Evolutionary conservation across 2,888 invertebrate species (phyloP).

Genomic region (Neoitamus cyanurus): DNA sequence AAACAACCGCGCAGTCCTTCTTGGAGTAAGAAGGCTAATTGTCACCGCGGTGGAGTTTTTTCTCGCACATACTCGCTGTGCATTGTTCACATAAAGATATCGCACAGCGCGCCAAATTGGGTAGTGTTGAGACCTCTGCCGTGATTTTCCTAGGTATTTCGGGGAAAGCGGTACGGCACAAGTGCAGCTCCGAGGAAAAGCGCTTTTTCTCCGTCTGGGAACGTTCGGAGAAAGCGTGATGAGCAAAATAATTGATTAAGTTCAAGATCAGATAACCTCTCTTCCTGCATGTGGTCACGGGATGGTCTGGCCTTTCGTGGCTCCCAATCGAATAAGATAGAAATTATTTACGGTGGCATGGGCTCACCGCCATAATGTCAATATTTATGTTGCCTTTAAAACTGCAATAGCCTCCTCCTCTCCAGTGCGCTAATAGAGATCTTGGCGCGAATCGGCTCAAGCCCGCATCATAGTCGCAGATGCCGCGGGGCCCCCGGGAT

Average conservation of each 20-base stretch:
- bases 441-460: slow-evolving; percentile 11
- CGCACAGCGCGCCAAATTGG: slow-evolving; percentile 19
- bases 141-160: slow-evolving; percentile 21
- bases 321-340: slow-evolving; percentile 12
- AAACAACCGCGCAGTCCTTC: background rate
- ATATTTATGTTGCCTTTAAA: slow-evolving; percentile 39
- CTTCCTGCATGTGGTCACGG: slow-evolving; percentile 26
- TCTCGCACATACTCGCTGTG: background rate
- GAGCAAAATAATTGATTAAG: slow-evolving; percentile 46
- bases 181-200: background rate
- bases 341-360: slow-evolving; percentile 35
- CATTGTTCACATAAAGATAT: slow-evolving; percentile 38
- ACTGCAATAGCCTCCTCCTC: slow-evolving; percentile 2
- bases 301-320: slow-evolving; percentile 16
- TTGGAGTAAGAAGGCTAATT: background rate
- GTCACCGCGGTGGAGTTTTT: background rate
- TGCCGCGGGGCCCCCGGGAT: background rate
- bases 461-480: slow-evolving; percentile 4
- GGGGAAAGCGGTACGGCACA: slow-evolving; percentile 9
- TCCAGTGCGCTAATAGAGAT: slow-evolving; percentile 16
- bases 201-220: slow-evolving; percentile 13
- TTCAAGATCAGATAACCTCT: slow-evolving; percentile 46
- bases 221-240: slow-evolving; percentile 17
- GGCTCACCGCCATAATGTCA: slow-evolving; percentile 18
- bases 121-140: slow-evolving; percentile 1